phyloP scores from a whole-genome alignment of 2,113 vertebrate genomes.

The Entomyzon cyanotis region DNA sequence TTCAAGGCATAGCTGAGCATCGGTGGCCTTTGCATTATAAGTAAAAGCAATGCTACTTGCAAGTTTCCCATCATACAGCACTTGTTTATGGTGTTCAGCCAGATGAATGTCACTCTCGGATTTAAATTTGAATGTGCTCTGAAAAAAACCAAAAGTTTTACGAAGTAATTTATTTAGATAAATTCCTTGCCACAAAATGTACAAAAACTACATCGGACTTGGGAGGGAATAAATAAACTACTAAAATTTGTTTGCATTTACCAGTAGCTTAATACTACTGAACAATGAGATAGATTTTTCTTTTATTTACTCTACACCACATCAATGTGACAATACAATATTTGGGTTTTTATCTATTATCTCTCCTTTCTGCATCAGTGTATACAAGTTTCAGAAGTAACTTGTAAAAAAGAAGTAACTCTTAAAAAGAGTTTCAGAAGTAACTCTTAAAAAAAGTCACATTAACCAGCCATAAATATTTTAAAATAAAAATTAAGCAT shows the following conservation, averaged over 20 bases:
- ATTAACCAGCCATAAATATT: not conserved
- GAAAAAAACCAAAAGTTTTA: conserved; percentile 10
- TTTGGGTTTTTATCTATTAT: not conserved
- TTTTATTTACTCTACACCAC: not conserved
- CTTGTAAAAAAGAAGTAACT: not conserved
- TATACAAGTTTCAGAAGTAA: not conserved
- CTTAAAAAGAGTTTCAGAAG: not conserved
- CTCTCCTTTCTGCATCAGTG: not conserved
- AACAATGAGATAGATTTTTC: not conserved
- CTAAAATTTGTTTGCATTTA: not conserved
- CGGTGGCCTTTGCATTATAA: conserved; percentile 97
- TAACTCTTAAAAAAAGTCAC: not conserved
- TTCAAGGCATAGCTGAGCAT: conserved; percentile 96
- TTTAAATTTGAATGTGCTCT: conserved; percentile 99
- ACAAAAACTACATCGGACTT: not conserved
- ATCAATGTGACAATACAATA: not conserved
- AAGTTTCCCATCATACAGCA: conserved; percentile 95
- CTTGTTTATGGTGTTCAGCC: conserved; percentile 98
- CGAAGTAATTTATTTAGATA: not conserved
- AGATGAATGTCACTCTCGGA: conserved; percentile 98
- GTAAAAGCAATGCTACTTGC: conserved; percentile 97
- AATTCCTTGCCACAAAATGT: not conserved
- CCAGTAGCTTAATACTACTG: not conserved
- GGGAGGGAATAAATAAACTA: not conserved
- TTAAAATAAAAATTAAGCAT: not conserved